Percentiles rank a stretch among this genome's conserved stretches.
Conservation (phyloP, 2,888 invertebrate genomes). For the Eulithis prunata region DNA sequence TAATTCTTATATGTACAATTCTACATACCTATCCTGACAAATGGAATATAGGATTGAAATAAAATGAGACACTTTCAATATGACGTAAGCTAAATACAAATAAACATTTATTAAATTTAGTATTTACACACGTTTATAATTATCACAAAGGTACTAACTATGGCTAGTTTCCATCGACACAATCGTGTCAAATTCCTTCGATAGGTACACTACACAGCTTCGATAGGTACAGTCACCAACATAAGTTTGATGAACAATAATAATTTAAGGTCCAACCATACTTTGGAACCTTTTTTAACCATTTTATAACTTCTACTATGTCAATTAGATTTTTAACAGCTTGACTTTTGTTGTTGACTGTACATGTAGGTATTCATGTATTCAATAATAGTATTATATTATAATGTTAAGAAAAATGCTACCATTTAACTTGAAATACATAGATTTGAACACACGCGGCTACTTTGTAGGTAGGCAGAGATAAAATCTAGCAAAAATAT, state of each 20-base stretch:
- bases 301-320: too few relatives aligned
- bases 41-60: slow-evolving; percentile 36
- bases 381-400: slow-evolving; percentile 11
- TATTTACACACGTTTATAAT: slow-evolving; percentile 75
- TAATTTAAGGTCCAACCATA: too few relatives aligned
- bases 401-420: slow-evolving; percentile 17
- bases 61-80: slow-evolving; percentile 41
- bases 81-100: slow-evolving; percentile 68
- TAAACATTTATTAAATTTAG: slow-evolving; percentile 73
- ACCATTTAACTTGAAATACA: slow-evolving; percentile 15
- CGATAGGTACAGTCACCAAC: background rate
- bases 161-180: slow-evolving; percentile 27
- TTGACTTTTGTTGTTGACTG: too few relatives aligned
- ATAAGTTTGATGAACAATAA: too few relatives aligned
- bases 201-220: slow-evolving; percentile 8
- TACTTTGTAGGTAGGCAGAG: slow-evolving; percentile 1
- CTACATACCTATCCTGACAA: too few relatives aligned
- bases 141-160: slow-evolving; percentile 69
- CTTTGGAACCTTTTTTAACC: too few relatives aligned
- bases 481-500: too few relatives aligned
- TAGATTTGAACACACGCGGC: slow-evolving; percentile 32
- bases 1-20: too few relatives aligned
- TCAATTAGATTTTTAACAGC: too few relatives aligned
- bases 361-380: slow-evolving; percentile 2
- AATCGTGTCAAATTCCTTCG: slow-evolving; percentile 18